These are phyloP conservation scores for Drosophila picticornis DNA, from an alignment of 2,888 invertebrate genomes.

Conservation along the genomic window DNA sequence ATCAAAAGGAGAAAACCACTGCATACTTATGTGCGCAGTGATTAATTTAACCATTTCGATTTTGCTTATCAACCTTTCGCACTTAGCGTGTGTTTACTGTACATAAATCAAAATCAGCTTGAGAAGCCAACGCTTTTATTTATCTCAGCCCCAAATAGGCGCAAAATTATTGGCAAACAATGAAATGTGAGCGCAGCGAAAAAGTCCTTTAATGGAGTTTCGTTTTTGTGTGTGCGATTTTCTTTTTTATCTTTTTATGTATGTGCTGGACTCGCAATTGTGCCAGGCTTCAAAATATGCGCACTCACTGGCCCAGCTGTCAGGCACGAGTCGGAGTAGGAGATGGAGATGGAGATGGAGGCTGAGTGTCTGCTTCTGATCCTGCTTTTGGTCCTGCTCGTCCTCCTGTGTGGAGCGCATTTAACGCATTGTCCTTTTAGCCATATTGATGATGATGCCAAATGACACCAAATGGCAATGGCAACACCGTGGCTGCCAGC, in stretches of 20 bases:
- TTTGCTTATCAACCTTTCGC: constrained; percentile 2
- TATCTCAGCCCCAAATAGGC: constrained; percentile 29
- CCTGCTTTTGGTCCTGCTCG: background rate
- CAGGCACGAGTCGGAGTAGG: constrained; percentile 21
- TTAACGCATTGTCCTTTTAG: constrained; percentile 83
- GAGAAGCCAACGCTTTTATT: constrained; percentile 35
- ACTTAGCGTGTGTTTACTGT: constrained; percentile 33
- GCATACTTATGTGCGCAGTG: constrained; percentile 44
- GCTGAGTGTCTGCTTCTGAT: constrained; percentile 27
- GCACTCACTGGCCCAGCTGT: constrained; percentile 76
- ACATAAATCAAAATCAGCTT: constrained; percentile 53
- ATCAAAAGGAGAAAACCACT: constrained; percentile 30
- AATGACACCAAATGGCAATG: constrained; percentile 79
- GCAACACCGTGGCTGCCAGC: constrained; percentile 77
- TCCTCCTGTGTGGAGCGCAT: constrained; percentile 56
- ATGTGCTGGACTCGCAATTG: constrained; percentile 50
- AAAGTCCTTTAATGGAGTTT: constrained; percentile 61
- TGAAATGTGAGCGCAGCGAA: constrained; percentile 30
- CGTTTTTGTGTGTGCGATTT: background rate
- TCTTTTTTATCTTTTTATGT: constrained; percentile 5
- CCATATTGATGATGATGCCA: constrained; percentile 81
- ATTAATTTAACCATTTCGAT: constrained; percentile 27
- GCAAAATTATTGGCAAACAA: constrained; percentile 51
- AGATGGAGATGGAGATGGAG: background rate
- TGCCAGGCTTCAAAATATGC: constrained; percentile 70